Evolutionary conservation across 2,888 invertebrate genomes (phyloP), one percentile per base, ranked within the genome.

Genomic region (Formica aserva): DNA sequence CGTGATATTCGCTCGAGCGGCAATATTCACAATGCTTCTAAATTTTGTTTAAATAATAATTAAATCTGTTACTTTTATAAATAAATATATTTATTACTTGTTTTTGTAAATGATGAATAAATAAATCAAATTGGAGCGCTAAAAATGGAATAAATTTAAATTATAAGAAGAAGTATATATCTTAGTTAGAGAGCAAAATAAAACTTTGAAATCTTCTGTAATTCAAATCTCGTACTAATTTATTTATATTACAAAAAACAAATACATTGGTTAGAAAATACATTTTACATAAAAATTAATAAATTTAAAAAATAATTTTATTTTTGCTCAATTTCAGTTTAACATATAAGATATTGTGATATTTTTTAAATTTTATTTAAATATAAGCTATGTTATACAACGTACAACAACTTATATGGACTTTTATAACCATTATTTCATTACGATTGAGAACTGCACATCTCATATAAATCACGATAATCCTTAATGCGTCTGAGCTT

Each of bases 21-120:
- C 45, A 86, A 77, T 67, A 38, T 71, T 77, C 6, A 35, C 76
- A 35, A 76, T 32, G 65, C 35, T 75, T 63, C 15, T 32, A 35
- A 65, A 76, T 74, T 74, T 62, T 62, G n/a, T 9, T 60, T 74
- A 29, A 62, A 1, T 32, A 32, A 22, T 18, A 45, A 75, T 22
- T 45, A 9, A 75, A 63, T 45, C 4, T 45, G 41, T 9, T 38
- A 26, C 0, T 72, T 4, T 62, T 62, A 62, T 62, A 63, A 74
- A 60, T 38, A 65, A 38, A 65, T 11, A 57, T 38, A 6, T 29
- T 26, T 26, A 26, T 72, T 55, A 38, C 8, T 57, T 72, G 1
- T 18, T 52, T 8, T n/a, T 1, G 15, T 35, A 57, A 72, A 41
- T 29, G 1, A 71, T 15, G 8, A 55, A 55, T 48, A 48, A 52